Evolutionary conservation across 1,140 invertebrate genomes (phyloP), one percentile per base, ranked within the genome.

Genomic region (Cotesia glomerata): DNA sequence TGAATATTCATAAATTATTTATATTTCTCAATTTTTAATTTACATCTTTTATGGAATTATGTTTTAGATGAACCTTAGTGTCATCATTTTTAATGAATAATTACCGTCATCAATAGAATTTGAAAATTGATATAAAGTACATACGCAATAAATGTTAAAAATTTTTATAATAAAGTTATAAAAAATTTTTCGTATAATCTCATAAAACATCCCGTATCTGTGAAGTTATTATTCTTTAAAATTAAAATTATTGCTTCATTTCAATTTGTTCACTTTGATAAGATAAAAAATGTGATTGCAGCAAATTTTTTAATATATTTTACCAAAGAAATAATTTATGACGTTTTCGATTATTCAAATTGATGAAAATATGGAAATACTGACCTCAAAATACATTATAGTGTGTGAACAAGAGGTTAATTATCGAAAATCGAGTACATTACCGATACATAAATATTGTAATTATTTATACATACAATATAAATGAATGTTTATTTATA

Each of bases 1-100:
- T n/a, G 14, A 7, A 67, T 39, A 32, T 26, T 11, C 14, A 49
- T 18, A 26, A 67, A 16, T 32, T 67, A 49, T 67, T 49, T 18
- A 67, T 49, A 67, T 67, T 51, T 67, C 16, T 52, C 4, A 32
- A 67, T 26, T 32, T 67, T 14, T 35, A 18, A 62, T 67, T 67
- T 8, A 35, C 26, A 35, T 45, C 39, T 45, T 62, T 62, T 9
- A 35, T 13, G 59, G n/a, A 62, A 36, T n/a, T 35, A 45, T 9
- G 39, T 45, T 45, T 45, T 45, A 11, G 39, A 7, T 45, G 39
- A 45, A 45, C 39, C 39, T 54, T 26, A 26, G 49, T 54, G 49
- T 54, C 49, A 67, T 49, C 39, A 54, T 52, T 67, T 52, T 32
- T 7, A 45, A 45, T 45, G 8, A 45, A 7, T 9, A 11, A 45